Evolutionary conservation across 1,140 invertebrate genomes (phyloP), one percentile per base, ranked within the genome.

Genomic region (Habropoda laboriosa): DNA sequence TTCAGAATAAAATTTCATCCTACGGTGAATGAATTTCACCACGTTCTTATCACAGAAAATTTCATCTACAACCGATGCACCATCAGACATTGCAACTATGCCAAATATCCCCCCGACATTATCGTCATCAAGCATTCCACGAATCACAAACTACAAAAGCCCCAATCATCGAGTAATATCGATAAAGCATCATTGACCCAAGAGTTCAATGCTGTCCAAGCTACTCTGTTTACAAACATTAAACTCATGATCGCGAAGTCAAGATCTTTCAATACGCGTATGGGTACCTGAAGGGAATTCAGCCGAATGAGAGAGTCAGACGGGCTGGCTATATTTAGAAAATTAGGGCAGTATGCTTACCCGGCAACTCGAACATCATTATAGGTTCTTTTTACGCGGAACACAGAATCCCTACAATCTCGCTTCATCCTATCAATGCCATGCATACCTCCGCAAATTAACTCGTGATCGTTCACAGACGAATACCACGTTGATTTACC

Each of bases 161-260:
- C 27, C 4, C 27, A 13, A 35, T 38, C 5, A 32, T 53, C 8
- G 5, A 35, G 32, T n/a, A 58, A 30, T 35, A 61, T 72, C 32
- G 24, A 78, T 40, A 6, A 12, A 45, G 21, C 3, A 16, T 21
- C 10, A 55, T 58, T 53, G 24, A 27, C 21, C 6, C 32, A 30
- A 40, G 40, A 32, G 30, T 10, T 67, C 45, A 66, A 79, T 45
- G 47, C 51, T 47, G 8, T 16, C n/a, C 4, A 60, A 71, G 75
- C 75, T 73, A 81, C 49, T 60, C 83, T 91, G 90, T 92, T 91
- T 92, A 92, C 90, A 90, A 91, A 92, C 88, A 91, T 82, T 42
- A 77, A 81, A 61, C 80, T 45, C 83, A 78, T 82, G 80, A 87
- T 87, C 81, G 82, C 88, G 87, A 86, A 92, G 89, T 91, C 89